Base-by-base conservation (phyloP, 2,797 vertebrate genomes). In the Gymnoscopelus microlampas region DNA sequence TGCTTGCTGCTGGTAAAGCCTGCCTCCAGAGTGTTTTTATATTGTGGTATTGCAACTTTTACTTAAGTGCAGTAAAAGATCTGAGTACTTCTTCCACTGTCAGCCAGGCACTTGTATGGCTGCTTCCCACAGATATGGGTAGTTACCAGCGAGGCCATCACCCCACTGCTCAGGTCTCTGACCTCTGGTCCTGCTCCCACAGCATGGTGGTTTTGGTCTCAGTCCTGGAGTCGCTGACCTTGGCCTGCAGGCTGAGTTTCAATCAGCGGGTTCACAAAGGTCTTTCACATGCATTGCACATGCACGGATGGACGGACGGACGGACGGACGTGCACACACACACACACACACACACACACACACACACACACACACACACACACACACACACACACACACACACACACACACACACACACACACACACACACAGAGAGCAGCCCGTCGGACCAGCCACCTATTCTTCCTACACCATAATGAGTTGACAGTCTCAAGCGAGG, bases 261-360 rank as follows among this genome's bases (percentile, higher is more conserved):
- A 92, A 94, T 92, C 88, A 91, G 84, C 81, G 74, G 32, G 68
- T 54, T 82, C 51, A 62, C 58, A 63, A 61, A 49, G 62, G 56
- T 77, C 60, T 71, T 60, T 65, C 48, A 68, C 76, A 67, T 87
- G 73, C 79, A 79, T 82, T 55, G 77, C 66, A 60, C 58, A 67
- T 55, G 60, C 8, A 78, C 32, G 32, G 32, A 35, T 35, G 5
- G 2, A 29, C 3, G 26, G 2, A 29, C 26, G 3, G 2, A 29
- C 26, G 26, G 2, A 29, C 26, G 26, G 2, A 29, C 26, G 26
- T 0, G 26, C 32, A 29, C 26, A 35, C 26, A 29, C 3, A 29
- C 26, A 4, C 26, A 29, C 26, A 3, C 26, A 29, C 26, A 29
- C 26, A 29, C 26, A 29, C 26, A 29, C 26, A 3, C 26, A 29